A percentile compares a stretch with the other conserved stretches of the same genome.
Evolutionary conservation across 1,140 invertebrate genomes (phyloP).

Genomic region (Amyelois transitella): DNA sequence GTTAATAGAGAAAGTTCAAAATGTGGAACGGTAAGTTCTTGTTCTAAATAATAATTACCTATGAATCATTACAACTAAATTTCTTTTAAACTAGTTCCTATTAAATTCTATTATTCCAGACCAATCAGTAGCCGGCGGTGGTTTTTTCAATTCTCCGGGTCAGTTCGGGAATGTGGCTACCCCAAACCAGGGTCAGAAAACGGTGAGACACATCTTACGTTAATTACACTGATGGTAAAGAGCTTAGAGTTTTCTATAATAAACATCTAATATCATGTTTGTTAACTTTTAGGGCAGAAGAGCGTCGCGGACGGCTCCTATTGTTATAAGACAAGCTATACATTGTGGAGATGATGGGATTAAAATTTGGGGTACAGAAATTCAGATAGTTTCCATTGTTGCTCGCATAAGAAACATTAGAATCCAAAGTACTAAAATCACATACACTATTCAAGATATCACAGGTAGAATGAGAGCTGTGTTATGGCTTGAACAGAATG

Average conservation of each 20-base stretch:
- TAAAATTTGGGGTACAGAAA: constrained; percentile 73
- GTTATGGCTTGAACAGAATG: constrained; percentile 75
- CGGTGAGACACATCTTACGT: constrained; percentile 35
- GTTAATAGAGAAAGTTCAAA: background rate
- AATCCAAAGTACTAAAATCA: constrained; percentile 77
- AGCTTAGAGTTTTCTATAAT: background rate
- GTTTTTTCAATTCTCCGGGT: constrained; percentile 64
- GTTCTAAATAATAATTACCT: background rate
- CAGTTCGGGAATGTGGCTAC: constrained; percentile 67
- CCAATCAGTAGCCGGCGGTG: constrained; percentile 61
- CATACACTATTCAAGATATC: constrained; percentile 78
- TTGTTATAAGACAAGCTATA: constrained; percentile 76
- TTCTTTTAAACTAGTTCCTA: background rate
- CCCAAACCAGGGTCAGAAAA: constrained; percentile 60
- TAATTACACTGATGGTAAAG: background rate
- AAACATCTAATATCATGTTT: background rate
- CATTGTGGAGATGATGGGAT: constrained; percentile 75
- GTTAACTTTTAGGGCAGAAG: constrained; percentile 47
- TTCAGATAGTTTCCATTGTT: constrained; percentile 75
- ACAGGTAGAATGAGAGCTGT: constrained; percentile 76
- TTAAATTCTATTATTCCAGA: constrained; percentile 42
- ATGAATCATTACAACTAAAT: background rate
- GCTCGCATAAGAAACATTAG: constrained; percentile 76
- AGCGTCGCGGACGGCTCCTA: constrained; percentile 72
- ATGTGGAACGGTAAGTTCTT: constrained; percentile 50